Percentiles rank a stretch among this genome's conserved stretches.
Evolutionary conservation across 2,888 invertebrate species (phyloP).

Genomic region (Subacronicta megacephala): DNA sequence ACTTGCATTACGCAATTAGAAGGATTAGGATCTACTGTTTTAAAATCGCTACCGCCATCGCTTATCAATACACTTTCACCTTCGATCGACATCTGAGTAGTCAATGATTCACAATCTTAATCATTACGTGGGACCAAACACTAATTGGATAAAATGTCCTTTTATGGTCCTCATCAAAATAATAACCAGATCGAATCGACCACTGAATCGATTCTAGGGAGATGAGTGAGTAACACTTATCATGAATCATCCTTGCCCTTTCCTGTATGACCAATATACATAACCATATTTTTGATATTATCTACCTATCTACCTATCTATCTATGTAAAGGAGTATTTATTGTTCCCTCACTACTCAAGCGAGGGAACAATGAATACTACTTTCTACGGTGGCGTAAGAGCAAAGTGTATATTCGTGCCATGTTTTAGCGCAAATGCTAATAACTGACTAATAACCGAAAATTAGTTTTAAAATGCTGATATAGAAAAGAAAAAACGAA

Average conservation of each 20-base stretch:
- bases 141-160: conserved; percentile 83
- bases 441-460: too few species aligned
- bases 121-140: conserved; percentile 57
- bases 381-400: too few species aligned
- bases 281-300: background rate
- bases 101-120: conserved; percentile 69
- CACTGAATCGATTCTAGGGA: conserved; percentile 58
- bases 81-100: conserved; percentile 44
- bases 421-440: too few species aligned
- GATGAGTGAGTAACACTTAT: conserved; percentile 48
- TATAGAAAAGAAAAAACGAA: too few species aligned
- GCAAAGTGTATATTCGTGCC: too few species aligned
- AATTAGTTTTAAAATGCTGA: too few species aligned
- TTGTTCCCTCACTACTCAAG: too few species aligned
- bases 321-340: too few species aligned
- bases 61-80: conserved; percentile 28
- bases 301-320: background rate
- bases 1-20: too few species aligned
- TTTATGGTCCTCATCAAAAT: conserved; percentile 70
- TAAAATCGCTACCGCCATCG: conserved; percentile 39
- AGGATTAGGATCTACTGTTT: too few species aligned
- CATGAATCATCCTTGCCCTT: conserved; percentile 43
- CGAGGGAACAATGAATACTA: too few species aligned
- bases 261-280: conserved; percentile 14
- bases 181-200: conserved; percentile 53